These are phyloP conservation scores for Perca fluviatilis DNA, from an alignment of 2,113 vertebrate species.

Conservation along the genomic window DNA sequence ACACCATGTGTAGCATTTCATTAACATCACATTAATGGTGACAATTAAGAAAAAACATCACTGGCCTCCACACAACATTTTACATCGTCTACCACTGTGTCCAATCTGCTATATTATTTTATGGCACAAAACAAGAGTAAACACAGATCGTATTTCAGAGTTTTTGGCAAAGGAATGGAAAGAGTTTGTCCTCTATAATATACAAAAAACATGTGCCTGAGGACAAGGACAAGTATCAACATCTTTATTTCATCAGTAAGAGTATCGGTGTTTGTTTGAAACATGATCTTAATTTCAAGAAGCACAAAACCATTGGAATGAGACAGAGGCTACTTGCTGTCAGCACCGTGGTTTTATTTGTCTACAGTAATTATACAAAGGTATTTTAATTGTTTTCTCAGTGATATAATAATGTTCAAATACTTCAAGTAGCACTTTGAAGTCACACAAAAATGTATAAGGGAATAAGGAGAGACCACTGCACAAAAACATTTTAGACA, in stretches of 20 bases:
- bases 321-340: slow-evolving; percentile 9
- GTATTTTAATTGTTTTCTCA: not conserved
- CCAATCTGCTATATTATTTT: not conserved
- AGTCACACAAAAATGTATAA: not conserved
- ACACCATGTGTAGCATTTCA: not conserved
- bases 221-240: slow-evolving; percentile 35
- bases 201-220: slow-evolving; percentile 11
- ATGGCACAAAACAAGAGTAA: slow-evolving; percentile 9
- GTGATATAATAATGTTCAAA: slow-evolving; percentile 19
- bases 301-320: slow-evolving; percentile 28
- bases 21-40: not conserved
- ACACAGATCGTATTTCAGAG: not conserved
- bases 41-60: not conserved
- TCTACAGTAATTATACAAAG: not conserved
- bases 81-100: not conserved
- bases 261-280: slow-evolving; percentile 38
- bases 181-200: slow-evolving; percentile 34
- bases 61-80: not conserved
- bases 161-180: not conserved
- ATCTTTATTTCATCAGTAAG: slow-evolving; percentile 56
- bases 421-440: not conserved
- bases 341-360: slow-evolving; percentile 11
- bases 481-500: not conserved
- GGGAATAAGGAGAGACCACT: not conserved
- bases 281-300: slow-evolving; percentile 27